These are phyloP conservation scores for Melanogrammus aeglefinus DNA, from an alignment of 2,797 vertebrate species.

Conservation along the genomic window DNA sequence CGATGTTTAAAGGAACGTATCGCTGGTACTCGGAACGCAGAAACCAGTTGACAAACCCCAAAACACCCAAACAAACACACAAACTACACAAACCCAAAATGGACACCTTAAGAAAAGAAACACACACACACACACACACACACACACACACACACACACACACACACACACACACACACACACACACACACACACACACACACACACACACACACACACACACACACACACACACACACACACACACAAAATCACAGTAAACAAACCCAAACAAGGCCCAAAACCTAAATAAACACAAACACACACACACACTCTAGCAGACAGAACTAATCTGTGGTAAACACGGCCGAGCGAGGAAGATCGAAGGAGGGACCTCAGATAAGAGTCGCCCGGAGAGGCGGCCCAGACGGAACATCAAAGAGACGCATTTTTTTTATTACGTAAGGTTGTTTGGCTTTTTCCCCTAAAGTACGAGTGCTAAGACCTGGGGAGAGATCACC, in stretches of 20 bases:
- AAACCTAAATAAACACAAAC: slow-evolving; percentile 31
- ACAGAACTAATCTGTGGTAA: slow-evolving; percentile 2
- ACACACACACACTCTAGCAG: slow-evolving; percentile 9
- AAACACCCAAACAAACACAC: slow-evolving; percentile 21
- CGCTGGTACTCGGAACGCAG: not conserved
- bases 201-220: not conserved
- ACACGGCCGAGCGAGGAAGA: slow-evolving; percentile 16
- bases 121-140: too few relatives aligned
- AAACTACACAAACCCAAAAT: too few relatives aligned
- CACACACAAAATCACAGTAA: not conserved
- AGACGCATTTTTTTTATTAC: not conserved
- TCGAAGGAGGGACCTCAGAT: slow-evolving; percentile 41
- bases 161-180: slow-evolving; percentile 9
- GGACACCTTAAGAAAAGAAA: too few relatives aligned
- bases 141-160: too few relatives aligned
- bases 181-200: not conserved
- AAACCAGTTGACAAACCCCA: not conserved
- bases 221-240: not conserved
- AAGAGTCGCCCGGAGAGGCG: slow-evolving; percentile 34
- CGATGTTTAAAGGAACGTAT: not conserved
- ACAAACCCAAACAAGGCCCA: slow-evolving; percentile 13
- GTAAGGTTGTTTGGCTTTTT: slow-evolving; percentile 30
- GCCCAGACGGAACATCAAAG: slow-evolving; percentile 41
- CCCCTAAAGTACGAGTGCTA: slow-evolving; percentile 38
- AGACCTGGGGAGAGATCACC: too few relatives aligned